Conservation (phyloP, 2,888 invertebrate species). For the Acanthopleura granulata region DNA sequence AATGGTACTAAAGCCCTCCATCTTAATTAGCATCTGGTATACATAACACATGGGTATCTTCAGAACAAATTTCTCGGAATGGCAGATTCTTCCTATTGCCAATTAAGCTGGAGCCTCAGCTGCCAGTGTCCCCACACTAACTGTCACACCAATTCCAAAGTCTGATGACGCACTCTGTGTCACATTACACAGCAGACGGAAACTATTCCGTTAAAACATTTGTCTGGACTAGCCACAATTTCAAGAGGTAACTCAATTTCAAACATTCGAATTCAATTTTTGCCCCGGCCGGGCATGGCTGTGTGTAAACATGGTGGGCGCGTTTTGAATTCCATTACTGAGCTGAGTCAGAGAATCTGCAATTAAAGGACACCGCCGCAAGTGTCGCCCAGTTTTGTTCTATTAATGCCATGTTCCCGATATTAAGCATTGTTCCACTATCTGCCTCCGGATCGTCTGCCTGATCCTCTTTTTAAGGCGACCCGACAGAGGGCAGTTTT, state of each 20-base stretch:
- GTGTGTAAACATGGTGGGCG: background rate
- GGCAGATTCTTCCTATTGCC: no score
- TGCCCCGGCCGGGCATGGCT: background rate
- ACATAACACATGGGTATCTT: no score
- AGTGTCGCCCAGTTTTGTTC: conserved; percentile 8
- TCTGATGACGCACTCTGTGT: conserved; percentile 1
- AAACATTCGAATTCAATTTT: conserved; percentile 16
- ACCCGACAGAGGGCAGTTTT: background rate
- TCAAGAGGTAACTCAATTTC: conserved; percentile 1
- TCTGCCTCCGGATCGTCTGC: background rate
- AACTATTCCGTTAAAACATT: no score
- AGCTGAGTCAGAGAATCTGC: conserved; percentile 8
- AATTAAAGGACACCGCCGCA: conserved; percentile 6
- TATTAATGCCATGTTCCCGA: background rate
- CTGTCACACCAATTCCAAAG: conserved; percentile 1
- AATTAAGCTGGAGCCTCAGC: background rate
- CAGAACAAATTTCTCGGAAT: no score
- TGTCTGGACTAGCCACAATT: background rate
- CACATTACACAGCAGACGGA: background rate
- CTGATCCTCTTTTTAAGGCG: conserved; percentile 2
- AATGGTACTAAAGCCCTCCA: no score
- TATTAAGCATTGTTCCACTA: conserved; percentile 7
- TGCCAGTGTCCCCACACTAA: background rate
- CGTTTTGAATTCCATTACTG: conserved; percentile 7
- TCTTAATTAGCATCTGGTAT: no score